Base-by-base conservation (phyloP, 2,797 vertebrate genomes). In the Enteromius thamalakanensis region DNA sequence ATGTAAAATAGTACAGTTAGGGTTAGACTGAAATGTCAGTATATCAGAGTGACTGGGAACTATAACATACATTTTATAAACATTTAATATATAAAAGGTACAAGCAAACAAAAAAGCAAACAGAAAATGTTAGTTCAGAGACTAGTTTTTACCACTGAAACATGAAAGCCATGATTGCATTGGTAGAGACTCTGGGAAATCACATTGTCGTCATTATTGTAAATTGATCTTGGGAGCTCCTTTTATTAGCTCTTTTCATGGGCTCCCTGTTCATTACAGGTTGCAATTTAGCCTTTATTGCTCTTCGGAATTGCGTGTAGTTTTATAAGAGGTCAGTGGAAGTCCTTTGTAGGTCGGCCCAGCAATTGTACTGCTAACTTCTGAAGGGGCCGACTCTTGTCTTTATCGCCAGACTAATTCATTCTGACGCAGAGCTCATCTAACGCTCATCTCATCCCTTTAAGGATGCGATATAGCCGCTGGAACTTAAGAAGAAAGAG, bases 311-410 rank as follows among this genome's bases (percentile, higher is more conserved):
- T 40, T 51, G 51, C 80, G 26, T 83, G 34, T 67, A 49, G 67
- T 55, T 85, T 83, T 85, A 85, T 78, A 69, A 85, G 72, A 83
- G 85, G 83, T 85, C 85, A 81, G 67, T 53, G 49, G 45, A 75
- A 70, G 68, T 74, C n/a, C 26, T 82, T 81, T 75, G 60, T 79
- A 82, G 17, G 26, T 67, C 9, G 45, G 76, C 42, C 17, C 70
- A 69, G 34, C 69, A 42, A 74, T 68, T 55, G 65, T 49, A 42
- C 78, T 77, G 74, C 6, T 42, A 47, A 74, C 47, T 76, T 76
- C 69, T 83, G 64, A 86, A 83, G 75, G n/a, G 49, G 17, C 19
- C 1, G 19, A 37, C 40, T 84, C 76, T 76, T 8, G n/a, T 70
- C 77, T 45, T 83, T 58, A 32, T 83, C 85, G 42, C 67, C 11